A percentile compares a stretch with the other conserved stretches of the same genome.
These are phyloP conservation scores for Boulengeromyrus knoepffleri DNA, from an alignment of 2,113 vertebrate genomes.

Conservation along the genomic window DNA sequence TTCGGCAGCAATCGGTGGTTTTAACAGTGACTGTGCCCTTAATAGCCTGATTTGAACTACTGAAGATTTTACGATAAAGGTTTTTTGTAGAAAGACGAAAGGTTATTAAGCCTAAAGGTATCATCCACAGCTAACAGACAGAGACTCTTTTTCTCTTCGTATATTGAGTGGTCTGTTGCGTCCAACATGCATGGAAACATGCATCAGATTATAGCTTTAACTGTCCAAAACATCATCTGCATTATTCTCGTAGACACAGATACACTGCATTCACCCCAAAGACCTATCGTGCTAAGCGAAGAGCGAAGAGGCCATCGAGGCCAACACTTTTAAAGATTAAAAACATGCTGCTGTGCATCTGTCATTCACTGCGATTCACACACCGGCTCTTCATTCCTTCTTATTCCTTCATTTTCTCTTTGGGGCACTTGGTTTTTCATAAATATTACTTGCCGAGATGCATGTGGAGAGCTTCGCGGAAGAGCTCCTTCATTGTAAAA, in stretches of 20 bases:
- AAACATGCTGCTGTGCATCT: background rate
- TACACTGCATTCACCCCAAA: background rate
- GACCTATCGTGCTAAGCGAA: background rate
- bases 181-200: background rate
- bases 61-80: background rate
- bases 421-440: background rate
- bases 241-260: background rate
- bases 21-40: background rate
- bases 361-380: background rate
- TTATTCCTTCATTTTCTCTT: background rate
- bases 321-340: background rate
- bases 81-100: background rate
- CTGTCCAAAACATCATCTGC: background rate
- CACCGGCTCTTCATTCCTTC: background rate
- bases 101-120: background rate
- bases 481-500: constrained; percentile 18
- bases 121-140: background rate
- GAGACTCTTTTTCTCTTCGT: background rate
- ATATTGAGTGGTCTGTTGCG: background rate
- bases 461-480: constrained; percentile 20
- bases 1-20: background rate
- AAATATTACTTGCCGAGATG: background rate
- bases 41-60: background rate
- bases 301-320: background rate
- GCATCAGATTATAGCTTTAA: background rate